These are phyloP conservation scores for Philaethria dido DNA, from an alignment of 2,888 invertebrate species.

Conservation along the genomic window DNA sequence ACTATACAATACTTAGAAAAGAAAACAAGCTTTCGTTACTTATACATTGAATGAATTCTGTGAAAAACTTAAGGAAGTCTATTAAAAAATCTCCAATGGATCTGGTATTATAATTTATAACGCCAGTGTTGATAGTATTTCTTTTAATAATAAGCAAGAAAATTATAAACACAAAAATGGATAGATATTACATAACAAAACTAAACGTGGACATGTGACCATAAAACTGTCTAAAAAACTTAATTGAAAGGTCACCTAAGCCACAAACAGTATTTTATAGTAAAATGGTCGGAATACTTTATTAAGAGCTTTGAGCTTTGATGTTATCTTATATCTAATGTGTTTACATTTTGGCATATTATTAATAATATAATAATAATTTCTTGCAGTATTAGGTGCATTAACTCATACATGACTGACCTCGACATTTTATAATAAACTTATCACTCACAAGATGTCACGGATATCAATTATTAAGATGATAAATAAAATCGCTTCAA, in stretches of 20 bases:
- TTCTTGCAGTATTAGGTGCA: no score
- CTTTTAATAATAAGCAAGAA: not conserved
- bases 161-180: slow-evolving; percentile 13
- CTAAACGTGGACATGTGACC: slow-evolving; percentile 1
- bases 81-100: slow-evolving; percentile 15
- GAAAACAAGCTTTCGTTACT: slow-evolving; percentile 40
- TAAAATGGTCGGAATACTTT: not conserved
- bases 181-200: slow-evolving; percentile 3
- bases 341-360: not conserved
- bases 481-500: not conserved
- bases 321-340: not conserved
- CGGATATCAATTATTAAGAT: no score
- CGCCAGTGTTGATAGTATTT: not conserved
- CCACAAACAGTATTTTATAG: not conserved
- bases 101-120: not conserved
- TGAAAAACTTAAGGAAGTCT: not conserved
- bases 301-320: not conserved
- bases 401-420: not conserved
- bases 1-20: slow-evolving; percentile 40
- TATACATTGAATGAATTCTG: slow-evolving; percentile 31
- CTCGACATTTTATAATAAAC: not conserved
- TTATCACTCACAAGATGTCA: not conserved
- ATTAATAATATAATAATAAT: no score
- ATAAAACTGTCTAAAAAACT: not conserved
- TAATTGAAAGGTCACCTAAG: slow-evolving; percentile 3